phyloP scores from a whole-genome alignment of 2,113 vertebrate species.

The Phainopepla nitens region DNA sequence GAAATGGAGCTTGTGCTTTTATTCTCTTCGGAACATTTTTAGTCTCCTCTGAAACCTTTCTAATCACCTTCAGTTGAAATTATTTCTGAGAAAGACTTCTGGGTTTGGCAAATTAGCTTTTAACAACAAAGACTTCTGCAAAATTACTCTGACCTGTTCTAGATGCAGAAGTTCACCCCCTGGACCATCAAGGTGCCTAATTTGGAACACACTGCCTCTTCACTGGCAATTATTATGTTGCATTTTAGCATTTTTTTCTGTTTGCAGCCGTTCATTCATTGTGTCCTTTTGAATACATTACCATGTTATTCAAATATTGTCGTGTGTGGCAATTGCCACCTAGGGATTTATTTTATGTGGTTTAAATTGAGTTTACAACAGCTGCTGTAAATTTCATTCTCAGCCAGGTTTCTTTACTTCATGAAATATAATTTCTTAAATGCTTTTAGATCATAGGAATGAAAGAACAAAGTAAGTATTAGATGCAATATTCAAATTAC shows the following conservation, averaged over 20 bases:
- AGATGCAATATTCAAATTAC: constrained; percentile 3
- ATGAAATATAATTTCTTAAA: constrained; percentile 20
- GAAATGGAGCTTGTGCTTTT: neutral
- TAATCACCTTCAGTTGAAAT: neutral
- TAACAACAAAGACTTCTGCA: neutral
- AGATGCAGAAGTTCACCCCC: neutral
- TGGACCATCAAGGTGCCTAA: neutral
- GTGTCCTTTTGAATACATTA: neutral
- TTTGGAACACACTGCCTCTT: neutral
- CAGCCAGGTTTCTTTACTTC: neutral
- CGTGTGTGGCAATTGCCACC: neutral
- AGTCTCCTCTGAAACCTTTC: neutral
- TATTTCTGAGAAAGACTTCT: neutral
- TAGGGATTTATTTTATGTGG: neutral
- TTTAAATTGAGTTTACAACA: constrained; percentile 10
- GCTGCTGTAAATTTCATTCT: neutral
- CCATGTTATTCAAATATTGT: neutral
- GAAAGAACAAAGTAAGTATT: neutral
- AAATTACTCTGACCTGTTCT: neutral
- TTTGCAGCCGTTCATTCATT: neutral
- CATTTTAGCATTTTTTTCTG: neutral
- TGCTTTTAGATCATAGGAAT: neutral
- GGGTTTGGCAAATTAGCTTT: neutral
- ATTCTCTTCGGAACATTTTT: neutral
- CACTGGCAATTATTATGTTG: neutral